These are phyloP conservation scores for Cerceris ruficornis DNA, from an alignment of 2,888 invertebrate species.

Conservation along the genomic window DNA sequence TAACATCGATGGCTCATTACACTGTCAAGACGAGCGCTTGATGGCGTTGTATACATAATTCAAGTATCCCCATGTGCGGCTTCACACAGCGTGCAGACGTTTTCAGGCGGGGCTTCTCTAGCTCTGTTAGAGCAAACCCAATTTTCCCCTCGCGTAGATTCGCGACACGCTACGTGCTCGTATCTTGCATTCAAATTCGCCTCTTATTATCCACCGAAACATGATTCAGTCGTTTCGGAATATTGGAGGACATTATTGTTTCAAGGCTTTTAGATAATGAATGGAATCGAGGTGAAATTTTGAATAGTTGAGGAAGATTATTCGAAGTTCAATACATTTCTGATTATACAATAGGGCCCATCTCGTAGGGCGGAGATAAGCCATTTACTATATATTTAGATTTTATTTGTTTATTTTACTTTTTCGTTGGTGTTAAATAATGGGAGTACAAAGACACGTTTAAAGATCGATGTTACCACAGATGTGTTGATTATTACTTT, in stretches of 20 bases:
- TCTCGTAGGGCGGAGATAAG: no score
- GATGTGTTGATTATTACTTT: no score
- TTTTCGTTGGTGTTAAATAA: no score
- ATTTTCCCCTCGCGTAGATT: slow-evolving; percentile 32
- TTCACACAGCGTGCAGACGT: slow-evolving; percentile 49
- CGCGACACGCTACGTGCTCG: slow-evolving; percentile 14
- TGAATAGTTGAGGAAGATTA: no score
- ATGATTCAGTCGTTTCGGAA: not conserved
- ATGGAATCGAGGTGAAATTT: no score
- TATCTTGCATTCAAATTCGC: not conserved
- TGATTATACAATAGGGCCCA: no score
- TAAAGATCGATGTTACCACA: no score
- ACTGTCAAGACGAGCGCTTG: slow-evolving; percentile 41
- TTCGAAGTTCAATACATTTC: no score
- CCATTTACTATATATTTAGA: no score
- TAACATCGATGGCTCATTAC: slow-evolving; percentile 60
- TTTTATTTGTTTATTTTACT: no score
- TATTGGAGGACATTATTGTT: not conserved
- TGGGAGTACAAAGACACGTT: no score
- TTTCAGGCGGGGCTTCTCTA: slow-evolving; percentile 44
- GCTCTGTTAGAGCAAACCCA: slow-evolving; percentile 26
- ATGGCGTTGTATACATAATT: slow-evolving; percentile 57
- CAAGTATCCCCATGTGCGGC: slow-evolving; percentile 52
- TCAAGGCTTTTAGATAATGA: not conserved
- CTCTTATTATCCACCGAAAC: not conserved